Percentiles rank a stretch among this genome's conserved stretches.
Conservation (phyloP, 1,140 invertebrate species). For the Scaptodrosophila lebanonensis region DNA sequence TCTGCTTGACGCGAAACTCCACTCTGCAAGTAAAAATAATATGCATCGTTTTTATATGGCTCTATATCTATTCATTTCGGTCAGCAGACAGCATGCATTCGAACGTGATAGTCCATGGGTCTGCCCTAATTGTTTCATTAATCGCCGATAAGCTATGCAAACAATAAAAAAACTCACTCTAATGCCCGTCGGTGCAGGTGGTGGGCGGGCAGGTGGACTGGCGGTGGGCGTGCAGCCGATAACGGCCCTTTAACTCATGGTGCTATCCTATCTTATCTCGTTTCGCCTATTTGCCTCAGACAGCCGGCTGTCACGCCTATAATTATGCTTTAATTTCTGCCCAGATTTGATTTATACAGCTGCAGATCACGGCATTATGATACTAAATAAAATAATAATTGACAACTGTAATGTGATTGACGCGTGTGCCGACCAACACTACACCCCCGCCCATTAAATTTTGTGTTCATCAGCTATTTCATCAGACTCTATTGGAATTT, state of each 20-base stretch:
- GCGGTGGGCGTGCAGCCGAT: background rate
- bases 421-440: constrained; percentile 1
- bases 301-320: constrained; percentile 66
- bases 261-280: constrained; percentile 48
- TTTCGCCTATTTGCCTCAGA: constrained; percentile 31
- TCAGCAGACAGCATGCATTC: constrained; percentile 5
- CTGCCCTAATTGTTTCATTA: constrained; percentile 39
- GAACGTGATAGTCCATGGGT: constrained; percentile 1
- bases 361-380: constrained; percentile 32
- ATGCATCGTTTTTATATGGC: background rate
- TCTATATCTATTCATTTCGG: background rate
- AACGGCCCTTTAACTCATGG: constrained; percentile 3
- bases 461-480: constrained; percentile 36
- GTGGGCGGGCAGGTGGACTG: constrained; percentile 3
- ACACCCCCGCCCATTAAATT: no score
- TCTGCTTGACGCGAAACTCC: constrained; percentile 64
- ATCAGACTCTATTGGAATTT: no score
- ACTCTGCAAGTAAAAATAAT: constrained; percentile 40
- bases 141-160: constrained; percentile 47
- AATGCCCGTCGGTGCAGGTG: background rate
- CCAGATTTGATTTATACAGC: constrained; percentile 57
- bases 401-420: constrained; percentile 22
- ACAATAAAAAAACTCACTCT: constrained; percentile 23
- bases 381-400: constrained; percentile 19
- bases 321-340: constrained; percentile 70